A percentile compares a stretch with the other conserved stretches of the same genome.
Evolutionary conservation across 2,888 invertebrate genomes (phyloP).

Genomic region (Siphonodentalium dalli): DNA sequence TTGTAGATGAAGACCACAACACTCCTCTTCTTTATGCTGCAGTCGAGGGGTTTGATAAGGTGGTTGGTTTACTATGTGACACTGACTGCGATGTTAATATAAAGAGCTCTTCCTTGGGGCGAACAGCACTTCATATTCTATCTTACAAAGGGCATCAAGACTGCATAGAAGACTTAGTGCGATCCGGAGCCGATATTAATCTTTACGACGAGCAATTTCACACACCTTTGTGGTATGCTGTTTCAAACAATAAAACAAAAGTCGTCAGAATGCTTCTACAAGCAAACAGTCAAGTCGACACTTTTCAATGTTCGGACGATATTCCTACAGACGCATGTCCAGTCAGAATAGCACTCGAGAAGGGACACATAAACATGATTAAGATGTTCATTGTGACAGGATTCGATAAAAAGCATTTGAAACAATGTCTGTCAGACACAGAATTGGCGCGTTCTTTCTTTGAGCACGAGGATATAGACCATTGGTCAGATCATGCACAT

Average conservation of each 20-base stretch:
- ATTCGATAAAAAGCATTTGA: conserved; percentile 44
- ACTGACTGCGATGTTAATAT: conserved; percentile 53
- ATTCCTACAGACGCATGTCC: conserved; percentile 40
- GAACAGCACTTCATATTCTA: conserved; percentile 54
- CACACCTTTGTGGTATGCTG: conserved; percentile 58
- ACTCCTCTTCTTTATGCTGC: conserved; percentile 56
- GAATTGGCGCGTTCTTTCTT: conserved; percentile 30
- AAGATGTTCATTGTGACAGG: conserved; percentile 58
- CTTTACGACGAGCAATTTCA: conserved; percentile 39
- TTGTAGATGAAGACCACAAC: conserved; percentile 51
- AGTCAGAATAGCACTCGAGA: conserved; percentile 41
- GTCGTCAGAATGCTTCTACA: conserved; percentile 50
- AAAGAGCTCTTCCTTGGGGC: conserved; percentile 38
- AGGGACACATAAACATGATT: conserved; percentile 37
- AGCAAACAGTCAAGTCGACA: conserved; percentile 52
- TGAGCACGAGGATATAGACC: conserved; percentile 34
- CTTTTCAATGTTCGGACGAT: conserved; percentile 38
- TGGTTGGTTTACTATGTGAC: conserved; percentile 43
- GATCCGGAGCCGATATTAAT: conserved; percentile 49
- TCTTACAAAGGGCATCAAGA: conserved; percentile 58
- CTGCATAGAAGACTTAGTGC: conserved; percentile 45
- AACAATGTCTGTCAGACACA: conserved; percentile 30
- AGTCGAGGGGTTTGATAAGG: conserved; percentile 56
- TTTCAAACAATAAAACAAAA: conserved; percentile 43
- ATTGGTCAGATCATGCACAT: conserved; percentile 50